phyloP scores from a whole-genome alignment of 2,113 vertebrate species.

The Daubentonia madagascariensis region DNA sequence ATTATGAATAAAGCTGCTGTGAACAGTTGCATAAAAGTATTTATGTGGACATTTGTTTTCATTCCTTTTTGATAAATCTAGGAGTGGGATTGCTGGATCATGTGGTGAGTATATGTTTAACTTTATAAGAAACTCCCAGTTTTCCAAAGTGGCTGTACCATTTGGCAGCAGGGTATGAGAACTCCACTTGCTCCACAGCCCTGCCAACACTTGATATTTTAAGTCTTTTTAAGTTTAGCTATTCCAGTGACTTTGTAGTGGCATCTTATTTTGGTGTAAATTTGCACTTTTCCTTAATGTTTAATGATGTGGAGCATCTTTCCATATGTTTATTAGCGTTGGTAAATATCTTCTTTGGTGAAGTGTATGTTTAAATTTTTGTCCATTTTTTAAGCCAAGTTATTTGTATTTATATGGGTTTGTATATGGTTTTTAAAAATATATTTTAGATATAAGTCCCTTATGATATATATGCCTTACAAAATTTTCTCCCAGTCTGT shows the following conservation, averaged over 20 bases:
- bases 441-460: background rate
- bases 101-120: background rate
- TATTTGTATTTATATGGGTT: background rate
- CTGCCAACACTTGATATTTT: background rate
- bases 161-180: background rate
- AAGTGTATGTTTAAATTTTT: background rate
- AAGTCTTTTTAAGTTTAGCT: background rate
- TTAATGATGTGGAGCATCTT: background rate
- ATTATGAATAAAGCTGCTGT: background rate
- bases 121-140: background rate
- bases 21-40: background rate
- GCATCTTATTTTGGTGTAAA: background rate
- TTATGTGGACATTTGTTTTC: background rate
- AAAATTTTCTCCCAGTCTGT: background rate
- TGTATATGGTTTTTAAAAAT: background rate
- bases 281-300: background rate
- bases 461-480: background rate
- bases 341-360: background rate
- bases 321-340: background rate
- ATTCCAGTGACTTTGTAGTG: background rate
- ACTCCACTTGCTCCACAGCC: background rate
- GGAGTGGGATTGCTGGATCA: background rate
- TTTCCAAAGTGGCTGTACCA: background rate
- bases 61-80: background rate
- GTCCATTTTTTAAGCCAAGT: background rate